Evolutionary conservation across 1,140 invertebrate genomes (phyloP), one percentile per base, ranked within the genome.

Genomic region (Sminthurinus signatus): DNA sequence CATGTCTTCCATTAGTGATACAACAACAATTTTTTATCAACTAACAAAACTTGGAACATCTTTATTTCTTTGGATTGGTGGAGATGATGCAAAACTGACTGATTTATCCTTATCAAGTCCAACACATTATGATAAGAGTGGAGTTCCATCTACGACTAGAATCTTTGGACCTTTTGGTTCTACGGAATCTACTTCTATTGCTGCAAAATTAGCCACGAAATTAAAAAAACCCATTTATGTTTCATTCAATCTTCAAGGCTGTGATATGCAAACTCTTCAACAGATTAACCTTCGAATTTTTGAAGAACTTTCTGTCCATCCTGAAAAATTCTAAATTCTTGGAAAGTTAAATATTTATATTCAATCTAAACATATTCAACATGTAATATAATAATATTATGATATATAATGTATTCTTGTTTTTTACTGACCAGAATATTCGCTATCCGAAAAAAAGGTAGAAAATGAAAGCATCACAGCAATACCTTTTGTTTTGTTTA

Each of bases 151-250:
- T 10, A 15, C 54, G 2, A 39, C 54, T 23, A 10, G 39, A 39
- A 56, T 56, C 5, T 23, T 56, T 42, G 54, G 54, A 19, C 2
- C n/a, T 21, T 3, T n/a, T 4, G 54, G 23, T 39, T 5, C 10
- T 25, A 36, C 32, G 10, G 19, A 39, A 12, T 19, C 14, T 29
- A 36, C 5, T 28, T 4, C 54, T 12, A 10, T 56, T 4, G 54
- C 54, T 19, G 5, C 31, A 21, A 56, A 56, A 42, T 23, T 56
- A 42, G 29, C 54, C 54, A 56, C 31, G 32, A 32, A 42, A 39
- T 19, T 28, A 15, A 36, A 56, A 5, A 56, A 42, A 42, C 29
- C 54, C 14, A 36, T 36, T 28, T 56, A 39, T 21, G 54, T 56
- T 3, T 56, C 54, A 3, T 31, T 19, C 54, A 56, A 56, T 23